Percentiles rank a stretch among this genome's conserved stretches.
phyloP scores from a whole-genome alignment of 2,797 vertebrate genomes.

The Phylloscopus collybita region DNA sequence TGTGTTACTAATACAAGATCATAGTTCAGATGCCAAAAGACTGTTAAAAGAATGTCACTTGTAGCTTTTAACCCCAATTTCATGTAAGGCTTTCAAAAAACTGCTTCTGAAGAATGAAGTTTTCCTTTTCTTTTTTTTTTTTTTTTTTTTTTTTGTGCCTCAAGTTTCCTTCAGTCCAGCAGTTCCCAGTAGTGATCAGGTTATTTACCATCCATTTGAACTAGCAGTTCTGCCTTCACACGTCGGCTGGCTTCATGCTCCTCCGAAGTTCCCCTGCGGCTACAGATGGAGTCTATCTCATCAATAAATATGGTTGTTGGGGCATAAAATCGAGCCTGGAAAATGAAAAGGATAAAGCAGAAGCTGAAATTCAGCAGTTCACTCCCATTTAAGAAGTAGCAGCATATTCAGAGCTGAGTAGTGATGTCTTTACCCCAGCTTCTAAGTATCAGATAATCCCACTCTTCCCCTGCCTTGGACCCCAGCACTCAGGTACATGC shows the following conservation, averaged over 20 bases:
- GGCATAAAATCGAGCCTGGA: constrained; percentile 94
- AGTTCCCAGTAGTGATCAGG: background rate
- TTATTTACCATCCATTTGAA: constrained; percentile 95
- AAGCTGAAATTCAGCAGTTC: background rate
- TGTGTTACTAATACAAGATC: background rate
- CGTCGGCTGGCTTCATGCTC: constrained; percentile 96
- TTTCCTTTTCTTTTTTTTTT: background rate
- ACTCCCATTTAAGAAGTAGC: background rate
- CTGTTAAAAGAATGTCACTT: background rate
- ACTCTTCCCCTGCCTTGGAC: background rate
- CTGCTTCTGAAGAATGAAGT: background rate
- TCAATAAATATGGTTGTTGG: constrained; percentile 98
- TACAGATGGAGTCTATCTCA: constrained; percentile 98
- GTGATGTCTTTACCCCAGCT: background rate
- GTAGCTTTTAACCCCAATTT: background rate
- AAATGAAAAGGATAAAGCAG: constrained; percentile 42
- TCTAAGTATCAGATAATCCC: background rate
- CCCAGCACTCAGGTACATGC: background rate
- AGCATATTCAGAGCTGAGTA: background rate
- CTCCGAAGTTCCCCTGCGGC: constrained; percentile 95
- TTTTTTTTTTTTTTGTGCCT: background rate
- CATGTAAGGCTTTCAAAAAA: background rate
- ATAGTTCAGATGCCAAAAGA: background rate
- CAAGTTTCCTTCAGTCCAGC: background rate
- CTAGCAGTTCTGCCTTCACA: constrained; percentile 95